phyloP scores from a whole-genome alignment of 1,140 invertebrate genomes.

The Drosophila asahinai region DNA sequence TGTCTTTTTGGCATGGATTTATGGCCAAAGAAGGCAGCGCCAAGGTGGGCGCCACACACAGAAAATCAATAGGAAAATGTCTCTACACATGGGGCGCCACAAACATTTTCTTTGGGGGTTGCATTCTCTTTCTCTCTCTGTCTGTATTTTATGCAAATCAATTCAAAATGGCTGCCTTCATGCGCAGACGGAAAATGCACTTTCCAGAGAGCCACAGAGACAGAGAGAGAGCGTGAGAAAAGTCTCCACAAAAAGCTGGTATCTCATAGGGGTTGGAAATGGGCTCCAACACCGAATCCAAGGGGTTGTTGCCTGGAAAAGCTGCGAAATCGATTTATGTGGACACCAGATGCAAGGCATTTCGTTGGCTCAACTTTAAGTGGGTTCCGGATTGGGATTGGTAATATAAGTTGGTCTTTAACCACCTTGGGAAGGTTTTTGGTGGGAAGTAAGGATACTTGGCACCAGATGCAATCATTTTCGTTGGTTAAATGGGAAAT shows the following conservation, averaged over 20 bases:
- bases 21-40: constrained; percentile 59
- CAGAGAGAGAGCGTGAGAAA: constrained; percentile 24
- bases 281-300: constrained; percentile 45
- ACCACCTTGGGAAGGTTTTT: constrained; percentile 11
- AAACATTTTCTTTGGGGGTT: constrained; percentile 26
- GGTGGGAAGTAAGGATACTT: constrained; percentile 7
- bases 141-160: constrained; percentile 46
- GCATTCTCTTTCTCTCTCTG: constrained; percentile 25
- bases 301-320: constrained; percentile 35
- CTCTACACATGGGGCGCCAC: constrained; percentile 55
- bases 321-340: constrained; percentile 65
- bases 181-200: constrained; percentile 50
- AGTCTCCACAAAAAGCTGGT: constrained; percentile 61
- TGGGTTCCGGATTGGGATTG: constrained; percentile 47
- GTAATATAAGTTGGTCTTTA: constrained; percentile 8
- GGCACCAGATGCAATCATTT: constrained; percentile 48
- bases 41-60: constrained; percentile 32
- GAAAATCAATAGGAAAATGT: constrained; percentile 73
- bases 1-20: constrained; percentile 70
- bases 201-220: constrained; percentile 1
- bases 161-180: constrained; percentile 81
- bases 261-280: constrained; percentile 33
- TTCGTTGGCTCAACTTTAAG: constrained; percentile 65
- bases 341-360: constrained; percentile 79
- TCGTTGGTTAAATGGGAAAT: constrained; percentile 19